Evolutionary conservation across 2,797 vertebrate species (phyloP).

Genomic region (Centroberyx gerrardi): DNA sequence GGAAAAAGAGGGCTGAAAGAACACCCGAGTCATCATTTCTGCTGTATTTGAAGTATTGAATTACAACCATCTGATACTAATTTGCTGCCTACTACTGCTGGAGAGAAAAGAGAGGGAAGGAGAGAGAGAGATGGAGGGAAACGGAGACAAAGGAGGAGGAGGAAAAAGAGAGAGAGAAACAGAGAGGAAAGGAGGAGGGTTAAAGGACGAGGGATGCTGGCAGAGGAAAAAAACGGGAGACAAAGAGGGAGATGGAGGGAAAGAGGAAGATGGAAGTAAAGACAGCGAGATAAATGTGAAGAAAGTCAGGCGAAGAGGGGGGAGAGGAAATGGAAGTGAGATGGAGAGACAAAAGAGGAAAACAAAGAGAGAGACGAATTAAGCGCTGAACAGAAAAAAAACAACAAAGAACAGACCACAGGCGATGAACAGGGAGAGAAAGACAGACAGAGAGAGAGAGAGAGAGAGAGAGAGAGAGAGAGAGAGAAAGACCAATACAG

Average conservation of each 20-base stretch:
- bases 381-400: not conserved
- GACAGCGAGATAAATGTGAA: conserved; percentile 3
- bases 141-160: conserved; percentile 38
- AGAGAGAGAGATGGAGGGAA: conserved; percentile 48
- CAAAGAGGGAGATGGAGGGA: conserved; percentile 4
- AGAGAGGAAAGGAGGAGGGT: conserved; percentile 31
- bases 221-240: not conserved
- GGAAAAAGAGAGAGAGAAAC: conserved; percentile 24
- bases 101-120: conserved; percentile 64
- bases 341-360: not conserved
- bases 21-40: conserved; percentile 93
- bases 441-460: conserved; percentile 1
- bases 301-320: conserved; percentile 30
- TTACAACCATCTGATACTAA: conserved; percentile 98
- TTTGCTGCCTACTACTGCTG: conserved; percentile 91
- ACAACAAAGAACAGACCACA: not conserved
- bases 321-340: conserved; percentile 6
- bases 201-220: conserved; percentile 23
- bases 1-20: conserved; percentile 66
- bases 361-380: no score
- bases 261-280: conserved; percentile 4
- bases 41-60: conserved; percentile 93
- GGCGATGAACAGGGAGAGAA: not conserved
- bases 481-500: conserved; percentile 23
- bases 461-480: conserved; percentile 2